Conservation (phyloP, 2,888 invertebrate species). For the Resseliella maxima region DNA sequence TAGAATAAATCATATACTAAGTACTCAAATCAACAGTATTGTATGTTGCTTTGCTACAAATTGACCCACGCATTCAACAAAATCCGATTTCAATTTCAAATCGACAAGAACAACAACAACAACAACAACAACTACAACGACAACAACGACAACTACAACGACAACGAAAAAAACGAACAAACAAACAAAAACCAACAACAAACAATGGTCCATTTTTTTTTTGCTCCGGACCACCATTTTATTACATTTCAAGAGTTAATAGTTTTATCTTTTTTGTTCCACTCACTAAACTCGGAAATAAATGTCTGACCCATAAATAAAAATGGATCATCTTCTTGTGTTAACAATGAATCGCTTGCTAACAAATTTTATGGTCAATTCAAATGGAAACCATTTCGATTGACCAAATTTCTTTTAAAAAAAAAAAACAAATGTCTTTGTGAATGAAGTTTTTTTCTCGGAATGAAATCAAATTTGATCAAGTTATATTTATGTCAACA, state of each 20-base stretch:
- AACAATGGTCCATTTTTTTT: background rate
- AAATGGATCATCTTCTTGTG: background rate
- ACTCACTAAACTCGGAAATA: background rate
- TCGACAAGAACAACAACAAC: background rate
- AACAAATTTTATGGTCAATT: no score
- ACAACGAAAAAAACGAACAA: background rate
- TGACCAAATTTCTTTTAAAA: background rate
- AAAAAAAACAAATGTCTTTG: no score
- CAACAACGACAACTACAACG: background rate
- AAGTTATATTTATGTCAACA: no score
- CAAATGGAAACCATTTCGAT: no score
- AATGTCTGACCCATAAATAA: conserved; percentile 18
- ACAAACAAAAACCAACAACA: background rate
- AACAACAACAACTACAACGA: background rate
- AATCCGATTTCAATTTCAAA: background rate
- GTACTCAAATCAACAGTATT: conserved; percentile 17
- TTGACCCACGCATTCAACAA: background rate
- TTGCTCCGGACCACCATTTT: background rate
- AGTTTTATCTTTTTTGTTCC: background rate
- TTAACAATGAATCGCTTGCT: background rate
- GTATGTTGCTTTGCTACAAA: background rate
- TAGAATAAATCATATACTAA: conserved; percentile 25
- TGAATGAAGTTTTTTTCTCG: no score
- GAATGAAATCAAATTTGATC: no score
- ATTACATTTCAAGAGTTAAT: conserved; percentile 16